A percentile compares a stretch with the other conserved stretches of the same genome.
These are phyloP conservation scores for Noctua janthe DNA, from an alignment of 2,888 invertebrate species.

Conservation along the genomic window DNA sequence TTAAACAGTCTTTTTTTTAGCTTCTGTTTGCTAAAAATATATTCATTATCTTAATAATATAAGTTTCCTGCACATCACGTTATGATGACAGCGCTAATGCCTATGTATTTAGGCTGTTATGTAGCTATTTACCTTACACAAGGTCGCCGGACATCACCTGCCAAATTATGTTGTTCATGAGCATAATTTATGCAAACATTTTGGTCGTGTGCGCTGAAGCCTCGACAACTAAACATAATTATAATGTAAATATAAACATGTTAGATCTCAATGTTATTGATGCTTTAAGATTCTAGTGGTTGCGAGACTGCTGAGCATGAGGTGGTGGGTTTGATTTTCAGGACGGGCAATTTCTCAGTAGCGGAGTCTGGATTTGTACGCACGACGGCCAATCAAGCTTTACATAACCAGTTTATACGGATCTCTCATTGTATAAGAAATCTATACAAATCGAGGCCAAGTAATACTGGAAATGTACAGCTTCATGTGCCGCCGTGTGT, in stretches of 20 bases:
- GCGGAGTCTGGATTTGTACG: neutral
- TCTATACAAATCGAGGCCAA: no score
- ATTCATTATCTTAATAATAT: constrained; percentile 32
- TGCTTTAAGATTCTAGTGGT: neutral
- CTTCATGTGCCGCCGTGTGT: no score
- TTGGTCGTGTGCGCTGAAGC: constrained; percentile 44
- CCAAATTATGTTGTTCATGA: constrained; percentile 50
- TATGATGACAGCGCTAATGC: constrained; percentile 49
- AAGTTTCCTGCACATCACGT: constrained; percentile 27
- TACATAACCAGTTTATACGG: no score
- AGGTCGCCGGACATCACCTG: constrained; percentile 51
- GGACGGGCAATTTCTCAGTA: neutral
- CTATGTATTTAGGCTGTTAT: constrained; percentile 43
- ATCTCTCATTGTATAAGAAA: no score
- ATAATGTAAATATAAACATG: constrained; percentile 14
- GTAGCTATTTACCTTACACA: constrained; percentile 51
- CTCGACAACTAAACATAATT: constrained; percentile 23
- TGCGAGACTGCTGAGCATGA: neutral
- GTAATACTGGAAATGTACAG: no score
- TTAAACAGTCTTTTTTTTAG: no score
- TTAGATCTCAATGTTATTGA: constrained; percentile 13
- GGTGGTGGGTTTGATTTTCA: neutral
- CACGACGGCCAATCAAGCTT: no score
- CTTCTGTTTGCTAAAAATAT: neutral
- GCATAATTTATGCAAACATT: constrained; percentile 47